Percentiles rank a stretch among this genome's conserved stretches.
phyloP scores from a whole-genome alignment of 2,888 invertebrate genomes.

The Andrena hattorfiana region DNA sequence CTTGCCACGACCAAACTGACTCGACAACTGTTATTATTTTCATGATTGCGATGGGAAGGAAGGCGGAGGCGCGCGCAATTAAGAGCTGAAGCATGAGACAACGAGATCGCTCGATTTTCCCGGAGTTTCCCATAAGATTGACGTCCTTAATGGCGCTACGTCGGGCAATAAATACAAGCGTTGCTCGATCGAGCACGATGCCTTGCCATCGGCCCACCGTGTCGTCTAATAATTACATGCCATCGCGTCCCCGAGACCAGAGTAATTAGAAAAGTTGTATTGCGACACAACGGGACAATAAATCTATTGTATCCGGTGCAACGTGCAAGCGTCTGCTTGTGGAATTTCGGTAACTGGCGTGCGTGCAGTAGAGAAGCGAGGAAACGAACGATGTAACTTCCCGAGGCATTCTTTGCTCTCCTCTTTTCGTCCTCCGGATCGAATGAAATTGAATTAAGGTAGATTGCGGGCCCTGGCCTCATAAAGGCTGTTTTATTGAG shows the following conservation, averaged over 20 bases:
- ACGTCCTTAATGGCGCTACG: constrained; percentile 24
- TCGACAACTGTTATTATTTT: constrained; percentile 10
- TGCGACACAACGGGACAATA: constrained; percentile 33
- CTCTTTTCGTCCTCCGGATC: not conserved
- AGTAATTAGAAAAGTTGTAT: constrained; percentile 61
- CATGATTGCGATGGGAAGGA: not conserved
- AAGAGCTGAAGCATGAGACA: constrained; percentile 3
- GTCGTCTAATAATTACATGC: constrained; percentile 47
- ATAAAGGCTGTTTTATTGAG: not conserved
- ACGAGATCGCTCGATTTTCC: constrained; percentile 25
- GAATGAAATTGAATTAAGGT: not conserved
- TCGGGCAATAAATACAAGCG: constrained; percentile 24
- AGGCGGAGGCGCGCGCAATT: constrained; percentile 7
- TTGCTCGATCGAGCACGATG: constrained; percentile 23
- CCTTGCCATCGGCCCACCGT: not conserved
- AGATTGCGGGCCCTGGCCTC: not conserved
- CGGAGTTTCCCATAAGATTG: constrained; percentile 15
- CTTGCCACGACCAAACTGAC: not conserved
- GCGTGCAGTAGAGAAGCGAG: not conserved
- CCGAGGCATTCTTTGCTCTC: not conserved
- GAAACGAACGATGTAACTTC: constrained; percentile 10
- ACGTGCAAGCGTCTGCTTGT: not conserved
- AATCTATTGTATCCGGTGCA: constrained; percentile 26
- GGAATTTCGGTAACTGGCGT: not conserved
- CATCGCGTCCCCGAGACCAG: not conserved